Evolutionary conservation across 2,113 vertebrate species (phyloP).

Genomic region (Dipodomys spectabilis): DNA sequence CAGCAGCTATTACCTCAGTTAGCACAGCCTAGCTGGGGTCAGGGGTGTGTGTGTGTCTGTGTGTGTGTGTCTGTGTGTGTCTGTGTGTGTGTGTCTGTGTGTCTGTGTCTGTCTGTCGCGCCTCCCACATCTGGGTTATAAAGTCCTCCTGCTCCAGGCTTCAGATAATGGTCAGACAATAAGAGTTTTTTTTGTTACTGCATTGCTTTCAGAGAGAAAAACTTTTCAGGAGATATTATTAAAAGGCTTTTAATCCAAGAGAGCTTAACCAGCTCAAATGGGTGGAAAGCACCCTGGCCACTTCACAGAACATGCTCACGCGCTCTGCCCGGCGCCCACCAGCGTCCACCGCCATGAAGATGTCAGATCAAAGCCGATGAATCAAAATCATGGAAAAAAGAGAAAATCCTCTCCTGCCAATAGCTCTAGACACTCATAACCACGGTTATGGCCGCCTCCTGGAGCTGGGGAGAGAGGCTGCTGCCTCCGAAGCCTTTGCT

Average conservation of each 20-base stretch:
- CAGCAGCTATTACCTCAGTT: too few species aligned
- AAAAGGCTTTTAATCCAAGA: conserved; percentile 75
- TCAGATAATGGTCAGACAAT: neutral
- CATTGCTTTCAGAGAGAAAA: neutral
- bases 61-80: too few species aligned
- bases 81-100: too few species aligned
- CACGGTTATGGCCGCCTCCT: neutral
- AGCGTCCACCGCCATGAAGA: conserved; percentile 7
- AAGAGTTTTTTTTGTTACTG: neutral
- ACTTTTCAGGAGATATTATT: conserved; percentile 53
- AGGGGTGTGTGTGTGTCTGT: too few species aligned
- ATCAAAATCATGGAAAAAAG: neutral
- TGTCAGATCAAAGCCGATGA: conserved; percentile 42
- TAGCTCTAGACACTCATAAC: neutral
- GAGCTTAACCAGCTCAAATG: conserved; percentile 45
- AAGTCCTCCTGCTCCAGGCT: neutral
- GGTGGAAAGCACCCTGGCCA: neutral
- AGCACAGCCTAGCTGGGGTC: too few species aligned
- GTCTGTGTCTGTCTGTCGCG: too few species aligned
- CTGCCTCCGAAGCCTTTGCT: neutral
- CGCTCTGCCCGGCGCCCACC: conserved; percentile 4
- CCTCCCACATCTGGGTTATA: neutral
- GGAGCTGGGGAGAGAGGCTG: neutral
- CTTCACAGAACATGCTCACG: neutral
- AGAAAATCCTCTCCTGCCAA: neutral